Conservation (phyloP, 2,797 vertebrate species). For the Todus mexicanus region DNA sequence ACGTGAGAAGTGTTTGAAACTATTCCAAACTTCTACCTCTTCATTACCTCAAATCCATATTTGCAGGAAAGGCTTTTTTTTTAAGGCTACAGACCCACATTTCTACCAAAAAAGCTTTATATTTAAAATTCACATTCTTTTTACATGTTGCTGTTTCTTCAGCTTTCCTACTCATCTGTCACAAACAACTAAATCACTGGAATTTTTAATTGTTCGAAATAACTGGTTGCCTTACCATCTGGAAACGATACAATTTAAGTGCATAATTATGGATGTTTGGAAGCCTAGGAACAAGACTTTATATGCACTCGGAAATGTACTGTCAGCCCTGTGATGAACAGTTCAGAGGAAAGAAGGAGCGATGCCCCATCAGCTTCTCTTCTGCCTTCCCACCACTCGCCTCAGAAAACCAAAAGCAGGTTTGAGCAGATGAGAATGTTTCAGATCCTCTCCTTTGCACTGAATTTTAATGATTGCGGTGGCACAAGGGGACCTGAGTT, state of each 20-base stretch:
- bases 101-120: neutral
- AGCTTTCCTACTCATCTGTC: slow-evolving; percentile 11
- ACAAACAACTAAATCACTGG: slow-evolving; percentile 42
- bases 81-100: neutral
- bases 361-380: neutral
- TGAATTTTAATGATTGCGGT: neutral
- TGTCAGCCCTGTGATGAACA: slow-evolving; percentile 1
- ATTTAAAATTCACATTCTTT: slow-evolving; percentile 2
- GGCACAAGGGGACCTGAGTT: neutral
- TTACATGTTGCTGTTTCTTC: neutral
- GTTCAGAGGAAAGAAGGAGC: neutral
- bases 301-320: neutral
- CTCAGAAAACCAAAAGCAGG: neutral
- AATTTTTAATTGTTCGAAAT: slow-evolving; percentile 65
- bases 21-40: neutral
- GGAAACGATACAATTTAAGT: slow-evolving; percentile 61
- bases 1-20: neutral
- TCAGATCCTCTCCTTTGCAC: neutral
- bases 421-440: neutral
- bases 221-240: slow-evolving; percentile 63
- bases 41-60: neutral
- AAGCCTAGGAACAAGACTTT: slow-evolving; percentile 30
- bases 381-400: neutral
- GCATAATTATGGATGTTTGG: slow-evolving; percentile 17
- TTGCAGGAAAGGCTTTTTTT: neutral